A percentile compares a stretch with the other conserved stretches of the same genome.
phyloP scores from a whole-genome alignment of 2,888 invertebrate genomes.

The Acanthacorydalis orientalis region DNA sequence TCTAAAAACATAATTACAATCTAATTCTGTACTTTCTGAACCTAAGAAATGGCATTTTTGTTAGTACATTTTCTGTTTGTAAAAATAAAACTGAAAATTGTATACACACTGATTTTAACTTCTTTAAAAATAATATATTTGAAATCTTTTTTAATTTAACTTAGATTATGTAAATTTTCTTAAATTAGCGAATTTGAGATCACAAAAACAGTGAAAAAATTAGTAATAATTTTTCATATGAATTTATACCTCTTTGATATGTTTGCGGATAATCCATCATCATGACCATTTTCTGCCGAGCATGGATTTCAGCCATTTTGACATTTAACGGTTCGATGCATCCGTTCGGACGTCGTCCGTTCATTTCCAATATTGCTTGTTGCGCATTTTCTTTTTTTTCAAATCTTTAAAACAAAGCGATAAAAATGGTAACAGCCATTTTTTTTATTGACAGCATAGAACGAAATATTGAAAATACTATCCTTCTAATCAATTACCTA shows the following conservation, averaged over 20 bases:
- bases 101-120: too few species aligned
- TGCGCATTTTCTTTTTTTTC: constrained; percentile 81
- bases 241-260: background rate
- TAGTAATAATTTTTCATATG: background rate
- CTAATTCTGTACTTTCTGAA: too few species aligned
- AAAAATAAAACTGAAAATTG: too few species aligned
- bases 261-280: background rate
- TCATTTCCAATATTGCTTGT: constrained; percentile 70
- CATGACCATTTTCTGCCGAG: constrained; percentile 50
- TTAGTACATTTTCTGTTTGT: too few species aligned
- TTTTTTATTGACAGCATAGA: constrained; percentile 6
- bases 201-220: too few species aligned
- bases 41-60: too few species aligned
- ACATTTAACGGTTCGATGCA: constrained; percentile 71
- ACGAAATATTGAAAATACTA: background rate
- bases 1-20: too few species aligned
- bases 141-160: too few species aligned
- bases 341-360: constrained; percentile 72
- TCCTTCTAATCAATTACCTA: constrained; percentile 50
- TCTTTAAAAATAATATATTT: too few species aligned
- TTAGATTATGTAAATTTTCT: too few species aligned
- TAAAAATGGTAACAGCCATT: too few species aligned
- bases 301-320: constrained; percentile 64
- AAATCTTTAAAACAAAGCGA: constrained; percentile 35
- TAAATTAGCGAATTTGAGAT: too few species aligned